A percentile compares a stretch with the other conserved stretches of the same genome.
These are phyloP conservation scores for Neodontobutis hainanensis DNA, from an alignment of 2,113 vertebrate species.

Conservation along the genomic window DNA sequence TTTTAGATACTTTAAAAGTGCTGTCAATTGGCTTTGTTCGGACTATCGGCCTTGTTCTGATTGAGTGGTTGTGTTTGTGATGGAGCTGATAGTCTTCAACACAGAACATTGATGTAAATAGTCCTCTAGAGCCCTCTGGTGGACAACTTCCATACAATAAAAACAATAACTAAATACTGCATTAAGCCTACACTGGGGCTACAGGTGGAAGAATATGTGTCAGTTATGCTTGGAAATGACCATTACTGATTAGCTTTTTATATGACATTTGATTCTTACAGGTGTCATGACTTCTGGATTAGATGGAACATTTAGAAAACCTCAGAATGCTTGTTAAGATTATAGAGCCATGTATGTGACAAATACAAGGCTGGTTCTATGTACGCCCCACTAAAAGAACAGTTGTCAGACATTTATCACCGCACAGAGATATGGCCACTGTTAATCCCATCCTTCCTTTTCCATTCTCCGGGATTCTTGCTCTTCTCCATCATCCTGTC, in stretches of 20 bases:
- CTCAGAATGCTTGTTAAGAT: neutral
- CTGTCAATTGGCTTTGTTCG: too few relatives aligned
- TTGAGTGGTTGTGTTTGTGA: too few relatives aligned
- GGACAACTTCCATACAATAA: slow-evolving; percentile 17
- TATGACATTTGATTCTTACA: slow-evolving; percentile 1
- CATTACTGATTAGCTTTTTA: too few relatives aligned
- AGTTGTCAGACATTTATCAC: slow-evolving; percentile 43
- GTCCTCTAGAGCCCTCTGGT: slow-evolving; percentile 50
- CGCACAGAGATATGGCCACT: slow-evolving; percentile 20
- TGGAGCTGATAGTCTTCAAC: neutral
- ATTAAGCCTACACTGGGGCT: too few relatives aligned
- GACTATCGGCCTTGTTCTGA: too few relatives aligned
- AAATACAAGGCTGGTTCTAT: slow-evolving; percentile 31
- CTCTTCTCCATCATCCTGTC: slow-evolving; percentile 50
- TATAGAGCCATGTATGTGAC: slow-evolving; percentile 12
- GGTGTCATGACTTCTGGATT: neutral
- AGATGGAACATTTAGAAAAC: slow-evolving; percentile 18
- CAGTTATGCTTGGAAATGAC: too few relatives aligned
- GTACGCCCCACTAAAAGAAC: slow-evolving; percentile 17
- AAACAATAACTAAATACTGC: too few relatives aligned
- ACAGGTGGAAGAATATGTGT: too few relatives aligned
- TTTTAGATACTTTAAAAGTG: too few relatives aligned
- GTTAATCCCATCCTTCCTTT: slow-evolving; percentile 22
- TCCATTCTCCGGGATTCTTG: slow-evolving; percentile 14
- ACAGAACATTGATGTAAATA: neutral